These are phyloP conservation scores for Aleiodes alternator DNA, from an alignment of 2,888 invertebrate genomes.

Conservation along the genomic window DNA sequence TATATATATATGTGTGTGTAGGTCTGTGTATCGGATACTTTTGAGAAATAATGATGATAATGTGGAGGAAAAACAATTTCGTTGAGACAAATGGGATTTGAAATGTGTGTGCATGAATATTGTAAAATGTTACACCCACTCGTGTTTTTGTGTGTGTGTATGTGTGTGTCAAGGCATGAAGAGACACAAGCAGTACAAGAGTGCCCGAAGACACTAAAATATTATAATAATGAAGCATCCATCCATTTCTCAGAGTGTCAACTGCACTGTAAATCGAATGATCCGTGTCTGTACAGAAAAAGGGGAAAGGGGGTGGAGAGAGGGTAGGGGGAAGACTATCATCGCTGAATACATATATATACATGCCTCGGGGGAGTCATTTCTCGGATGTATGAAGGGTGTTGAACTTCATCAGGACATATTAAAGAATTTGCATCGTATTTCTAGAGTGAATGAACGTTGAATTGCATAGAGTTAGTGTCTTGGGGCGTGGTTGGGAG, in stretches of 20 bases:
- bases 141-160: background rate
- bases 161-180: constrained; percentile 34
- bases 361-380: constrained; percentile 56
- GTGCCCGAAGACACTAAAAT: constrained; percentile 37
- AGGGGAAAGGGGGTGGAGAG: too few species aligned
- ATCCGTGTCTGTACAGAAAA: constrained; percentile 44
- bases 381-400: constrained; percentile 65
- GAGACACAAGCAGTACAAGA: constrained; percentile 35
- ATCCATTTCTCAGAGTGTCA: constrained; percentile 75
- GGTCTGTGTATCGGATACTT: background rate
- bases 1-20: too few species aligned
- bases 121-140: constrained; percentile 55
- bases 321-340: constrained; percentile 16
- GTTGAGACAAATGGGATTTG: constrained; percentile 66
- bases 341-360: constrained; percentile 41
- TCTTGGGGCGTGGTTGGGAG: constrained; percentile 22
- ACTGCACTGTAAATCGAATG: constrained; percentile 72
- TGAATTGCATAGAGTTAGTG: background rate
- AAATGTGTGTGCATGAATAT: constrained; percentile 66
- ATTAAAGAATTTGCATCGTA: constrained; percentile 75
- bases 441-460: constrained; percentile 31
- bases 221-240: constrained; percentile 44
- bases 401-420: constrained; percentile 72
- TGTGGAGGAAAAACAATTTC: constrained; percentile 47
- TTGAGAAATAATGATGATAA: constrained; percentile 8